A percentile compares a stretch with the other conserved stretches of the same genome.
phyloP scores from a whole-genome alignment of 2,888 invertebrate species.

The Polydrusus pterygomalis region DNA sequence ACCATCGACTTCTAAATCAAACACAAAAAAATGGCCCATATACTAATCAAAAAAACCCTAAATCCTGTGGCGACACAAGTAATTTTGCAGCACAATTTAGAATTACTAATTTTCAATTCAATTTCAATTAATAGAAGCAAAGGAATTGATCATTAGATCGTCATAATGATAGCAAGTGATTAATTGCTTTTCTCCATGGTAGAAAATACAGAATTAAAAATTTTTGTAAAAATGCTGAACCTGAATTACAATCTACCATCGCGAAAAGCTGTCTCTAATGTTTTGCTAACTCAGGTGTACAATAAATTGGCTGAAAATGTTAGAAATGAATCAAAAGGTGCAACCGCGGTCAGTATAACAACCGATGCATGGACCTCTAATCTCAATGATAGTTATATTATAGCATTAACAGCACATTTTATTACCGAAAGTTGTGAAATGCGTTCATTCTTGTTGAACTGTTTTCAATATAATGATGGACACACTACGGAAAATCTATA shows the following conservation, averaged over 20 bases:
- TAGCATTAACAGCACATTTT: slow-evolving; percentile 34
- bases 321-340: neutral
- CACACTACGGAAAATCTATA: slow-evolving; percentile 37
- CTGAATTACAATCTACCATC: slow-evolving; percentile 3
- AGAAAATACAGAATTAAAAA: slow-evolving; percentile 20
- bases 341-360: slow-evolving; percentile 10
- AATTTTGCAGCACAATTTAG: neutral
- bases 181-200: slow-evolving; percentile 5
- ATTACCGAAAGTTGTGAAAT: slow-evolving; percentile 21
- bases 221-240: slow-evolving; percentile 20
- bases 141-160: neutral
- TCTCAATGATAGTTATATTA: slow-evolving; percentile 34
- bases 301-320: slow-evolving; percentile 6
- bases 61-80: neutral
- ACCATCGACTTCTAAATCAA: slow-evolving; percentile 7
- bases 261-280: slow-evolving; percentile 11
- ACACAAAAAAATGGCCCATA: neutral
- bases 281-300: slow-evolving; percentile 15
- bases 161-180: slow-evolving; percentile 11
- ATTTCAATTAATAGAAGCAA: neutral
- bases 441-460: slow-evolving; percentile 29
- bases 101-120: neutral
- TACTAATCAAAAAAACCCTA: neutral
- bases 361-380: slow-evolving; percentile 29
- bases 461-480: slow-evolving; percentile 20